Evolutionary conservation across 2,797 vertebrate genomes (phyloP), one percentile per base, ranked within the genome.

Genomic region (Pristis pectinata): DNA sequence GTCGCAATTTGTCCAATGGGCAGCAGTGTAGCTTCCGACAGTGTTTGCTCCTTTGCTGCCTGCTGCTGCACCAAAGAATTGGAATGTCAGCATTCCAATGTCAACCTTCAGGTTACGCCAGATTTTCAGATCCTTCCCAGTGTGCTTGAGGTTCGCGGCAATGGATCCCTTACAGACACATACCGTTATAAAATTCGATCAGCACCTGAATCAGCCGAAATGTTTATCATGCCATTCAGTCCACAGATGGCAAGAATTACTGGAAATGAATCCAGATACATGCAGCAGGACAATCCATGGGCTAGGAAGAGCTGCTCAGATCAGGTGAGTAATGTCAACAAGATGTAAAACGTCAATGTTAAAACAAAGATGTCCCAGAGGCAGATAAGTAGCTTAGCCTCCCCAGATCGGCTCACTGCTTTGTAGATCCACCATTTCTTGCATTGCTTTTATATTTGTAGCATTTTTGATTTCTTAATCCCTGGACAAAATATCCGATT

Each of bases 111-210:
- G 24, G 3, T 37, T 41, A 41, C 37, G 19, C 59, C 59, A 59
- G 87, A 91, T 67, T 67, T 41, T n/a, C 61, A 41, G 9, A 19
- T 91, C 17, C 19, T 91, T 41, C n/a, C 87, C 22, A 91, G 37
- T 67, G 19, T 91, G 9, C 87, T 91, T 10, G 59, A 91, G 19
- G 59, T 91, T 67, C 59, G 37, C 49, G n/a, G 61, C 5, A 91
- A 91, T 41, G 61, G 59, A 10, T 91, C 87, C 7, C 61, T 64
- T 91, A 64, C 87, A 67, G 87, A 67, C 0, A 91, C 59, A n/a
- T 91, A 67, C 59, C 59, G 61, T 41, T 91, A 91, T 67, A 91
- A 91, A 91, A 64, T 91, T 41, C 87, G 87, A 1, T 91, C 87
- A 24, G 59, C n/a, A 2, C 87, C 61, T 1, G 59, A 91, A 41